Conservation (phyloP, 2,797 vertebrate genomes). For the Dromococcyx pavoninus region DNA sequence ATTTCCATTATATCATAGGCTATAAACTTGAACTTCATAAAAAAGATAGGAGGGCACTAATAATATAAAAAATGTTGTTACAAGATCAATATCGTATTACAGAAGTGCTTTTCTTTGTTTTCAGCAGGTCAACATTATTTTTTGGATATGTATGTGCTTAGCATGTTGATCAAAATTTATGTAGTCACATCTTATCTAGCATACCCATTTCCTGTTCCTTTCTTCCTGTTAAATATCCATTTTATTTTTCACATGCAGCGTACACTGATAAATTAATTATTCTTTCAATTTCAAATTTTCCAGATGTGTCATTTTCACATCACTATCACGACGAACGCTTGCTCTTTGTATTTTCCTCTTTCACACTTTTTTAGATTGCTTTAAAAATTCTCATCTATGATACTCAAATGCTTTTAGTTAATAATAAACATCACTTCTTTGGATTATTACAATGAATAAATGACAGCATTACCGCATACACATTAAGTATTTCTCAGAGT, state of each 20-base stretch:
- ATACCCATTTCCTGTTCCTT: neutral
- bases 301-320: neutral
- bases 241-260: neutral
- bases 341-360: neutral
- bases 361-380: neutral
- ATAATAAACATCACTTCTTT: neutral
- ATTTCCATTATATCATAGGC: neutral
- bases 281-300: neutral
- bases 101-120: neutral
- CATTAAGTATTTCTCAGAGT: neutral
- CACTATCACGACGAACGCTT: rapidly evolving
- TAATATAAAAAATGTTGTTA: neutral
- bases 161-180: neutral
- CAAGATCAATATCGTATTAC: neutral
- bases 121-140: neutral
- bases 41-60: neutral
- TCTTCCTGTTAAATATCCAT: neutral
- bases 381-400: neutral
- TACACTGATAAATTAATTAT: neutral
- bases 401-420: neutral
- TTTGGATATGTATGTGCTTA: neutral
- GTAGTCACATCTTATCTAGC: neutral
- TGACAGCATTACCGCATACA: neutral
- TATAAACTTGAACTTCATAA: neutral
- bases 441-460: neutral